A percentile compares a stretch with the other conserved stretches of the same genome.
These are phyloP conservation scores for Tillus elongatus DNA, from an alignment of 2,888 invertebrate genomes.

Conservation along the genomic window DNA sequence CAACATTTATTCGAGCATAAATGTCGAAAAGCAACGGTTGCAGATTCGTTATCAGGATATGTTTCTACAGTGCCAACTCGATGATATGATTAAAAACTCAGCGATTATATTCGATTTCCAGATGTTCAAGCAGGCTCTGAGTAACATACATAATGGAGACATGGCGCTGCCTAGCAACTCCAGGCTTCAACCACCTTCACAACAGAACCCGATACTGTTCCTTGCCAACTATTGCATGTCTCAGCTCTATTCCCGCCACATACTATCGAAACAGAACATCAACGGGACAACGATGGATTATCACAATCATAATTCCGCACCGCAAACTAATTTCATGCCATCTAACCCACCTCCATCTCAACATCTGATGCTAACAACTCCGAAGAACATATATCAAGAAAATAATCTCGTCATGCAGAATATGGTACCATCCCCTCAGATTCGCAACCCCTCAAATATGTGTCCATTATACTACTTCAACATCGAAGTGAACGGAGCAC, in stretches of 20 bases:
- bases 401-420: conserved; percentile 38
- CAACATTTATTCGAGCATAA: conserved; percentile 51
- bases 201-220: conserved; percentile 61
- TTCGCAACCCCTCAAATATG: conserved; percentile 48
- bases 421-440: conserved; percentile 46
- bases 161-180: conserved; percentile 39
- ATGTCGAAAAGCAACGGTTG: conserved; percentile 57
- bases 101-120: conserved; percentile 58
- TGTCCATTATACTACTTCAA: conserved; percentile 70
- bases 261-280: conserved; percentile 48
- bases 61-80: conserved; percentile 61
- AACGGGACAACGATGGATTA: conserved; percentile 43
- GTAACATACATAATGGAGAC: conserved; percentile 53
- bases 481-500: conserved; percentile 62
- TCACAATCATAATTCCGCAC: conserved; percentile 39
- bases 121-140: conserved; percentile 56
- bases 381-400: conserved; percentile 38
- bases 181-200: conserved; percentile 37
- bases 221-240: conserved; percentile 71
- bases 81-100: conserved; percentile 59
- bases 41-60: conserved; percentile 62
- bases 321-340: conserved; percentile 34
- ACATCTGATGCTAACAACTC: conserved; percentile 35
- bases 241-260: conserved; percentile 58
- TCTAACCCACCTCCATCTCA: conserved; percentile 27